Base-by-base conservation (phyloP, 2,113 vertebrate species). In the Anguilla rostrata region DNA sequence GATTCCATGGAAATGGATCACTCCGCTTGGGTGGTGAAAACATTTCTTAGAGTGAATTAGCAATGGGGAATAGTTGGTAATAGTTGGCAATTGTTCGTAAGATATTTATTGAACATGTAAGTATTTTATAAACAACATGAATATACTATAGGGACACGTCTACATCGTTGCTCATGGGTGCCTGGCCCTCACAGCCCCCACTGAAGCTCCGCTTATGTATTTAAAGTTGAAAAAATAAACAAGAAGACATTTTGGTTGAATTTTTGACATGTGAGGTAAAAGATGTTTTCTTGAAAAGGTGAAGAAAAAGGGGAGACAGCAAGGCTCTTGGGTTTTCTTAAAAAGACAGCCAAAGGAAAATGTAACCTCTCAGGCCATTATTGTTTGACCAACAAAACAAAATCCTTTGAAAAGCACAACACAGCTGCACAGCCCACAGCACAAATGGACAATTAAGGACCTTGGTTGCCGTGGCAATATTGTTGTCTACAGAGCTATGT, bases 401-500 rank as follows among this genome's bases (percentile, higher is more conserved):
- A 56, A 40, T 85, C 87, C 87, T 91, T 90, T 91, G 87, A 90
- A 46, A 87, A 86, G 88, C 89, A 89, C 88, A 63, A 29, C 91
- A 90, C 94, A 95, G 93, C 94, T 94, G 93, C 88, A 89, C 88
- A 83, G 86, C 91, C 92, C 90, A 89, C 89, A 88, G 86, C 85
- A 88, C 93, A 87, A 89, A 90, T 82, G 87, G 90, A 93, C 93
- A 93, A 92, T 92, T 91, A 90, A 86, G 56, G 85, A 86, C 88
- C 90, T 90, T 78, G 91, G 94, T 95, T 91, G 85, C 95, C 94
- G 83, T 90, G 94, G 53, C 86, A 91, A 95, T 90, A 79, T 88
- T 84, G 90, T 84, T 91, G 94, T 92, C 94, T 92, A 95, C 91
- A 92, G 92, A 95, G 94, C 92, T 87, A 93, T 39, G 90, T 92